Evolutionary conservation across 37 sponge, comb jelly and placozoan species (phyloP).

Genomic region (Lycopodina hypogea): DNA sequence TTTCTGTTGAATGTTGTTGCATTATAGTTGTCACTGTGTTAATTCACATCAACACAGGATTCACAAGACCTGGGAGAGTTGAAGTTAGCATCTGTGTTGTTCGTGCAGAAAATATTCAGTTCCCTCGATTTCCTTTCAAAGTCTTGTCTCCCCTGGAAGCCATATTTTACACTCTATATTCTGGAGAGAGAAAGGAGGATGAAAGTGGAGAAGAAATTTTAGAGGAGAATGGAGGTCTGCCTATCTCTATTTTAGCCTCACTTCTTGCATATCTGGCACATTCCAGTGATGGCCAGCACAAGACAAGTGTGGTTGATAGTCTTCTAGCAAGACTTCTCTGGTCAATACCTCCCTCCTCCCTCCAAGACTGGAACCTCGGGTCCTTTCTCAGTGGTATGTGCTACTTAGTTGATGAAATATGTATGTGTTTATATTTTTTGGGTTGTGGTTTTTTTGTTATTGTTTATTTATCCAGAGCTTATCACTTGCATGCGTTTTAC

Average conservation of each 20-base stretch:
- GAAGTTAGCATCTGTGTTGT: conserved; percentile 14
- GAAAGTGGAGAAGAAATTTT: background rate
- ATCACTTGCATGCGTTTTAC: no score
- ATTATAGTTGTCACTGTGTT: no score
- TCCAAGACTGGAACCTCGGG: conserved; percentile 18
- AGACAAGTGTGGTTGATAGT: background rate
- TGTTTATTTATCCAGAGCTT: no score
- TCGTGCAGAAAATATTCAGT: conserved; percentile 2
- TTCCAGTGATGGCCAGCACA: background rate
- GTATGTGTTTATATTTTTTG: no score
- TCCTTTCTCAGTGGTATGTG: conserved; percentile 37
- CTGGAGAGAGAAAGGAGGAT: background rate
- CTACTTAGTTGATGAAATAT: background rate
- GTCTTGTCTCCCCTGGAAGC: conserved; percentile 42
- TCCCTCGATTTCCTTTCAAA: conserved; percentile 29
- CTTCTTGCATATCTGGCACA: conserved; percentile 36
- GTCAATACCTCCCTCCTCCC: background rate
- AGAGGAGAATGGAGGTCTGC: background rate
- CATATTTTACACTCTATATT: background rate
- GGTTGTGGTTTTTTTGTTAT: no score
- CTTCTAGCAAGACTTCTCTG: conserved; percentile 16
- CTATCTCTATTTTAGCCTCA: conserved; percentile 17
- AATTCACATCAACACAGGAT: conserved; percentile 8
- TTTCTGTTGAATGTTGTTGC: background rate
- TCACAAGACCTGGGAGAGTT: conserved; percentile 26